A percentile compares a stretch with the other conserved stretches of the same genome.
Conservation (phyloP, 2,113 vertebrate species). For the Gobiocypris rarus region DNA sequence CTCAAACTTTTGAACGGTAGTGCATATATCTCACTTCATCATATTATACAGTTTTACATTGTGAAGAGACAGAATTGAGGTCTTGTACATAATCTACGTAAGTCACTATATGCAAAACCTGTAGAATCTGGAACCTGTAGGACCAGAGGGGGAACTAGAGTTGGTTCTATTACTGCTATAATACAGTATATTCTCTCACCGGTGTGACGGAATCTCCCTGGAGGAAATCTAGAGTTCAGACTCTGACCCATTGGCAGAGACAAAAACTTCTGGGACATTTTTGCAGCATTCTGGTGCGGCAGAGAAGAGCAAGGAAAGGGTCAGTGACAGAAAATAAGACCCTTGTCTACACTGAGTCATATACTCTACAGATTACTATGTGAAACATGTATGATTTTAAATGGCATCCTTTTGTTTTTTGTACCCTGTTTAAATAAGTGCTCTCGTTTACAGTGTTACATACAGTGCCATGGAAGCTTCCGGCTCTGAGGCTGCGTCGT, state of each 20-base stretch:
- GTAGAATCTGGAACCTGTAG: too few relatives aligned
- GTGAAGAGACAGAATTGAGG: neutral
- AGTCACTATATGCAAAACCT: neutral
- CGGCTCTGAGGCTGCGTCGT: slow-evolving; percentile 84
- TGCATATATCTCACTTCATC: neutral
- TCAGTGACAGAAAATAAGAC: neutral
- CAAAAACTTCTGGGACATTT: slow-evolving; percentile 70
- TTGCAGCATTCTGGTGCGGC: slow-evolving; percentile 57
- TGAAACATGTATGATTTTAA: neutral
- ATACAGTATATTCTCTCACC: slow-evolving; percentile 57
- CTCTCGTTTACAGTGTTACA: slow-evolving; percentile 1
- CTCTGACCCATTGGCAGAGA: slow-evolving; percentile 74
- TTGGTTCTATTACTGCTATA: too few relatives aligned
- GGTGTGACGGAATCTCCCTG: slow-evolving; percentile 39
- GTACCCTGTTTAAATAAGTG: neutral
- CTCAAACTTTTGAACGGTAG: too few relatives aligned
- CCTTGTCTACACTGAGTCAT: neutral
- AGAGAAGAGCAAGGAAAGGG: neutral
- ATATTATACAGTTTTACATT: neutral
- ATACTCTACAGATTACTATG: neutral
- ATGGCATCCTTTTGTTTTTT: neutral
- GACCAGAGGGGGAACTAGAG: neutral
- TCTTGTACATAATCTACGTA: neutral
- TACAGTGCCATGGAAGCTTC: slow-evolving; percentile 81
- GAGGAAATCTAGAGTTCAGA: slow-evolving; percentile 63